Conservation (phyloP, 2,888 invertebrate species). For the Lasioglossum pauxillum region DNA sequence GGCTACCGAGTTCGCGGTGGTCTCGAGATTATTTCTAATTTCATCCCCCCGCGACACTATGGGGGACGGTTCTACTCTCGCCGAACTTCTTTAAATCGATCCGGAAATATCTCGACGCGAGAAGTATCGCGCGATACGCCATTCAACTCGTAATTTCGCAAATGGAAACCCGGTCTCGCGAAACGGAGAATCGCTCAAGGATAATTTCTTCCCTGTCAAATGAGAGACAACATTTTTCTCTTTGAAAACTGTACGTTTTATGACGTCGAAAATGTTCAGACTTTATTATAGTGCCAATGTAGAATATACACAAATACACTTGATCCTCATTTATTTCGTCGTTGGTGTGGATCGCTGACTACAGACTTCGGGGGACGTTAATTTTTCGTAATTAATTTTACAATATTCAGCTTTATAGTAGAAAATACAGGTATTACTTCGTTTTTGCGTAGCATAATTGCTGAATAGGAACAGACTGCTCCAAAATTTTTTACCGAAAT, state of each 20-base stretch:
- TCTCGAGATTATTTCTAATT: conserved; percentile 70
- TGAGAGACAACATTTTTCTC: background rate
- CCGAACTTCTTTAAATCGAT: conserved; percentile 54
- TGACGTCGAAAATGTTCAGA: background rate
- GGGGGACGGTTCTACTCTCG: conserved; percentile 11
- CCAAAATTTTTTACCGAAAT: background rate
- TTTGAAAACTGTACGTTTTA: background rate
- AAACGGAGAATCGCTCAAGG: background rate
- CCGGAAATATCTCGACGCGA: conserved; percentile 1
- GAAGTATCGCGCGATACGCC: background rate
- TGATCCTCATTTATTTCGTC: too few relatives aligned
- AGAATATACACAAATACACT: background rate
- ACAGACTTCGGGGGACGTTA: too few relatives aligned
- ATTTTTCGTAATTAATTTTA: too few relatives aligned
- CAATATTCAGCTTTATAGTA: background rate
- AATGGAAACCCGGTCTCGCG: conserved; percentile 25
- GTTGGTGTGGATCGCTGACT: too few relatives aligned
- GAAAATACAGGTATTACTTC: background rate
- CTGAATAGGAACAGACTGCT: background rate
- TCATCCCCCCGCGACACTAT: conserved; percentile 45
- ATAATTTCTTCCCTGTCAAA: background rate
- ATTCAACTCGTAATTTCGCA: conserved; percentile 30
- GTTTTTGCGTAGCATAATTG: background rate
- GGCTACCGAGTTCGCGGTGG: conserved; percentile 41
- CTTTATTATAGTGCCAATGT: background rate